Percentiles rank a stretch among this genome's conserved stretches.
phyloP scores from a whole-genome alignment of 2,797 vertebrate species.

The Parauchenoglanis ngamensis region DNA sequence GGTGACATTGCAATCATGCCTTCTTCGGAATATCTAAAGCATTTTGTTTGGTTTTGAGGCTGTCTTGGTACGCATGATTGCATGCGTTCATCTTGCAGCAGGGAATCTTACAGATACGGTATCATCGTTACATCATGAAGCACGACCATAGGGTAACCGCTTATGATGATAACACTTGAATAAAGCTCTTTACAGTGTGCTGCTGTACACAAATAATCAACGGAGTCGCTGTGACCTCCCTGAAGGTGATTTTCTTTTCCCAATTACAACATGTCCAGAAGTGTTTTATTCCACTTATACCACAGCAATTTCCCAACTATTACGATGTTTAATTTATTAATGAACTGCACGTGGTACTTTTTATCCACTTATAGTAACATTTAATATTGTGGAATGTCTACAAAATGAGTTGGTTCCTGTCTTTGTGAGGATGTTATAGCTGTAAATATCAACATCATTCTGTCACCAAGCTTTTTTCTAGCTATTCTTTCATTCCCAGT shows the following conservation, averaged over 20 bases:
- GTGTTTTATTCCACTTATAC: not conserved
- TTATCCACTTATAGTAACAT: not conserved
- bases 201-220: not conserved
- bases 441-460: not conserved
- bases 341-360: not conserved
- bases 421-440: not conserved
- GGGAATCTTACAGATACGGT: not conserved
- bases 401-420: not conserved
- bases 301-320: not conserved
- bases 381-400: not conserved
- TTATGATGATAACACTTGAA: not conserved
- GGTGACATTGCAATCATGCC: not conserved
- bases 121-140: not conserved
- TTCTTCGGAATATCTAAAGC: not conserved
- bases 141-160: not conserved
- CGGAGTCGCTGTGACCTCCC: not conserved
- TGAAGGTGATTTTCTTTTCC: not conserved
- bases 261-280: not conserved
- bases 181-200: not conserved
- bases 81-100: not conserved
- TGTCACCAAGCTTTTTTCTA: not conserved
- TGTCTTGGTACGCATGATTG: not conserved
- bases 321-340: not conserved
- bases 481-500: not conserved
- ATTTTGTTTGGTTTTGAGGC: not conserved